A percentile compares a stretch with the other conserved stretches of the same genome.
Evolutionary conservation across 2,113 vertebrate genomes (phyloP).

Genomic region (Gadus chalcogrammus): DNA sequence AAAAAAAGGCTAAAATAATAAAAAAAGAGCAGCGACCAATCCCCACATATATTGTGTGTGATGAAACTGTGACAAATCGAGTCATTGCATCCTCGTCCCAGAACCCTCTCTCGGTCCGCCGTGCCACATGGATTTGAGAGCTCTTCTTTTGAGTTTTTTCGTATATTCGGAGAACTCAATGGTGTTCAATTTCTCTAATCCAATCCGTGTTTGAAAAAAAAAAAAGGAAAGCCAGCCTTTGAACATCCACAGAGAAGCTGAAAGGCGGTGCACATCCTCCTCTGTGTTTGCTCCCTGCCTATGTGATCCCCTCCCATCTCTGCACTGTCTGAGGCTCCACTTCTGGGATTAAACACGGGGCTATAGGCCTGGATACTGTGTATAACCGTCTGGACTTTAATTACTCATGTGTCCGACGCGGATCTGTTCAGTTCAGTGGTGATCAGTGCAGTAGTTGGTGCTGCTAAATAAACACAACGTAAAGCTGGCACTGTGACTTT

Average conservation of each 20-base stretch:
- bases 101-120: constrained; percentile 29
- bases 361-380: too few relatives aligned
- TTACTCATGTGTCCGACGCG: too few relatives aligned
- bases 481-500: too few relatives aligned
- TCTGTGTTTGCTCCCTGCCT: constrained; percentile 31
- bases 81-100: constrained; percentile 55
- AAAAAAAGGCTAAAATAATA: too few relatives aligned
- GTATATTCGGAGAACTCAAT: constrained; percentile 49
- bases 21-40: constrained; percentile 38
- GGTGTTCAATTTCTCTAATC: constrained; percentile 68
- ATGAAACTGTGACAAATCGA: constrained; percentile 69
- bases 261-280: constrained; percentile 52
- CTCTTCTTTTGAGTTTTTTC: constrained; percentile 52
- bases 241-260: constrained; percentile 56
- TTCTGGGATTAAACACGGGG: constrained; percentile 25
- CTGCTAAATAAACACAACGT: too few relatives aligned
- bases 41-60: constrained; percentile 44
- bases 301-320: constrained; percentile 38
- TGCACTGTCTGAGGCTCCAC: constrained; percentile 41
- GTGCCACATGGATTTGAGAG: constrained; percentile 52
- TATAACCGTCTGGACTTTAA: too few relatives aligned
- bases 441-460: too few relatives aligned
- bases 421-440: too few relatives aligned
- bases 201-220: constrained; percentile 50
- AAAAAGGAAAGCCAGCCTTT: constrained; percentile 42